phyloP scores from a whole-genome alignment of 2,888 invertebrate species.

The Reticulitermes lucifugus region DNA sequence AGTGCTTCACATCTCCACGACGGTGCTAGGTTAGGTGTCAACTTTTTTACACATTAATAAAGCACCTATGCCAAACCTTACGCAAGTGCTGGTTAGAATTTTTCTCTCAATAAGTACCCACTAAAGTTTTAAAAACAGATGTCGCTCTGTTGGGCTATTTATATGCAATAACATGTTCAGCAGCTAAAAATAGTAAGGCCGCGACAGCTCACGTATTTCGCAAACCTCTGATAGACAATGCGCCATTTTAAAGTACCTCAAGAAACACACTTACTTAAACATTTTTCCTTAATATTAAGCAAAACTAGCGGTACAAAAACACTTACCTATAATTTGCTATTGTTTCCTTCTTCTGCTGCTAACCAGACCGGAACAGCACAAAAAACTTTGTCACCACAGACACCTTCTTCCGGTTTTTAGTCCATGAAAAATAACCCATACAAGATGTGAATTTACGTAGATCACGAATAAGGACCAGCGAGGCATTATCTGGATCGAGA shows the following conservation, averaged over 20 bases:
- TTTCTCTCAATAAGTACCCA: not conserved
- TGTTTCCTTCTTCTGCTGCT: slow-evolving; percentile 2
- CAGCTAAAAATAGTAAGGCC: slow-evolving; percentile 33
- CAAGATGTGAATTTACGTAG: too few species aligned
- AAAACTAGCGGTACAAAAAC: not conserved
- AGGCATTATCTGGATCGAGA: too few species aligned
- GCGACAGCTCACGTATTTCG: not conserved
- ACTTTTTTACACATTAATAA: not conserved
- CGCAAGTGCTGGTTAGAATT: not conserved
- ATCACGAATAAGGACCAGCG: too few species aligned
- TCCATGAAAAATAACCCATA: too few species aligned
- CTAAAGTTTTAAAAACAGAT: slow-evolving; percentile 36
- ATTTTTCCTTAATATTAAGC: not conserved
- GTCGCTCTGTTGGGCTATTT: slow-evolving; percentile 30
- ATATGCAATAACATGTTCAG: slow-evolving; percentile 14
- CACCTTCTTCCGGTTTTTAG: not conserved
- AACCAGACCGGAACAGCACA: slow-evolving; percentile 26
- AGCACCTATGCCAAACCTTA: not conserved
- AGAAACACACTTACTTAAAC: not conserved
- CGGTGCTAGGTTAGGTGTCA: not conserved
- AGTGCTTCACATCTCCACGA: not conserved
- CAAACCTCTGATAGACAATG: not conserved
- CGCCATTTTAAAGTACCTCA: not conserved
- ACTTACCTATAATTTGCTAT: slow-evolving; percentile 22
- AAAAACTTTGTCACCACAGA: not conserved